Percentiles rank a stretch among this genome's conserved stretches.
phyloP scores from a whole-genome alignment of 2,113 vertebrate species.

The Malurus melanocephalus region DNA sequence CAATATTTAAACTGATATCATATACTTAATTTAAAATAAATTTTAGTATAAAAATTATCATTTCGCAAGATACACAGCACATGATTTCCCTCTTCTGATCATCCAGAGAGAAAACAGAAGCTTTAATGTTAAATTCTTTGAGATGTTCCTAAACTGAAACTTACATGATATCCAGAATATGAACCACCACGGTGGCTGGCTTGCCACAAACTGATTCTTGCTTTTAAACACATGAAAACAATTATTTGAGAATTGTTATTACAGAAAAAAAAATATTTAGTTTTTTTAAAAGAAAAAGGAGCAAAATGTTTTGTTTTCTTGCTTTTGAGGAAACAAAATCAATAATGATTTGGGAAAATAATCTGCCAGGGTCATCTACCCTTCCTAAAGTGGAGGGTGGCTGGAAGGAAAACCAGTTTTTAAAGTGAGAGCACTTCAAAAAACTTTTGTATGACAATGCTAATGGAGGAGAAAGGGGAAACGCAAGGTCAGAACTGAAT shows the following conservation, averaged over 20 bases:
- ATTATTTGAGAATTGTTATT: neutral
- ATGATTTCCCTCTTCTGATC: constrained; percentile 50
- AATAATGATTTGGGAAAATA: neutral
- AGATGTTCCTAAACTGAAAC: neutral
- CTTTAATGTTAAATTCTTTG: constrained; percentile 33
- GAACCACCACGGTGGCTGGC: neutral
- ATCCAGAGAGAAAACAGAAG: constrained; percentile 30
- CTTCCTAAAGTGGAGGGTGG: neutral
- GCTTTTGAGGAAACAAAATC: neutral
- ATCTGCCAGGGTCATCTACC: neutral
- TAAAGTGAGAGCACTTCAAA: neutral
- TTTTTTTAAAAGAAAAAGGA: neutral
- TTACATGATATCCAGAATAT: neutral
- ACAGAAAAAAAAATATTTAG: neutral
- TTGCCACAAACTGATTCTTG: neutral
- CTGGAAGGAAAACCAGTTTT: neutral
- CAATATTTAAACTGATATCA: constrained; percentile 66
- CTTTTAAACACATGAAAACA: neutral
- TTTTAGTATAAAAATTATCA: constrained; percentile 51
- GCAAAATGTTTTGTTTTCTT: neutral
- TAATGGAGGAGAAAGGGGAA: neutral
- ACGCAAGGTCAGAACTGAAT: neutral
- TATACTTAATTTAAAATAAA: constrained; percentile 70
- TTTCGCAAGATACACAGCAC: constrained; percentile 38
- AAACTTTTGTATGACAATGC: neutral